These are phyloP conservation scores for Sciaenops ocellatus DNA, from an alignment of 2,797 vertebrate species.

Conservation along the genomic window DNA sequence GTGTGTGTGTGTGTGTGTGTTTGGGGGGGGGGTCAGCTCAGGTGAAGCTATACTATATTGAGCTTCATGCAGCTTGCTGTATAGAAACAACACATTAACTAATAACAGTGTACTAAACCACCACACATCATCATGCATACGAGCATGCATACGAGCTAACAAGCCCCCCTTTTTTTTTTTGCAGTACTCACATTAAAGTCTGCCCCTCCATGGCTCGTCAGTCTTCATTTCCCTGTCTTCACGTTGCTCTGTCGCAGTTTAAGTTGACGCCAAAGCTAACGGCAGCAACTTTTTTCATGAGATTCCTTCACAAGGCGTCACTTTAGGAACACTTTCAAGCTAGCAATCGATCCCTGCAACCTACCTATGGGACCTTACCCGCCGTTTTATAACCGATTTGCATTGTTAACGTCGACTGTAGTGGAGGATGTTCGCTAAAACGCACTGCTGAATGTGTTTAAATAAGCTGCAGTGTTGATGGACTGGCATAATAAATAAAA, in stretches of 20 bases:
- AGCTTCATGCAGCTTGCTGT: neutral
- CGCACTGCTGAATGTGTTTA: neutral
- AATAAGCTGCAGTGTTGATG: constrained; percentile 10
- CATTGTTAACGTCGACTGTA: neutral
- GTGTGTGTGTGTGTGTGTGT: neutral
- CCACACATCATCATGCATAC: no score
- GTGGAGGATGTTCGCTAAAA: neutral
- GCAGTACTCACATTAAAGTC: constrained; percentile 61
- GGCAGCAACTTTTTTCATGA: neutral
- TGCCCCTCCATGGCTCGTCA: constrained; percentile 26
- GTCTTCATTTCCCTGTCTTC: constrained; percentile 35
- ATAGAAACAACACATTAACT: neutral
- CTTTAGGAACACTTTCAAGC: constrained; percentile 38
- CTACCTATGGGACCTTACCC: neutral
- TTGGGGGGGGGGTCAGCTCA: neutral
- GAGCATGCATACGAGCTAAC: constrained; percentile 6
- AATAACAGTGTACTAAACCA: neutral
- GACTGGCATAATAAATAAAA: constrained; percentile 6
- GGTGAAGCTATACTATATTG: neutral
- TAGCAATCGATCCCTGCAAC: constrained; percentile 15
- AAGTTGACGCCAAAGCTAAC: constrained; percentile 22
- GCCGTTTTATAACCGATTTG: neutral
- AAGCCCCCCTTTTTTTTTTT: neutral
- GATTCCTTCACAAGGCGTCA: constrained; percentile 62
- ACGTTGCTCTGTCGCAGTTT: constrained; percentile 27